phyloP scores from a whole-genome alignment of 2,797 vertebrate genomes.

The Margarornis squamiger region DNA sequence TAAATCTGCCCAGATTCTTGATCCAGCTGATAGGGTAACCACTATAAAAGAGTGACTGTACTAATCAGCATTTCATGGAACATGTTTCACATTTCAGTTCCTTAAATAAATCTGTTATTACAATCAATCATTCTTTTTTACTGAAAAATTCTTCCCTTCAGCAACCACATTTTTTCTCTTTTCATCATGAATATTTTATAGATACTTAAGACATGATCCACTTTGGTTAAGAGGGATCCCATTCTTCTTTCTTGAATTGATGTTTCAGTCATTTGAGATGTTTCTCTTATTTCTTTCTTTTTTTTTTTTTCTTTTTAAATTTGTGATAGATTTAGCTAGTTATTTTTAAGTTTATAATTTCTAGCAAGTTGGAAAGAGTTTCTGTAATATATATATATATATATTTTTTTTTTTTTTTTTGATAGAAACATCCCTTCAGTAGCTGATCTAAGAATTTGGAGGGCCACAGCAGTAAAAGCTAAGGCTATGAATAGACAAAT shows the following conservation, averaged over 20 bases:
- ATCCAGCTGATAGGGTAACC: neutral
- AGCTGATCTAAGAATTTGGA: neutral
- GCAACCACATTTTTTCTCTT: neutral
- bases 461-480: neutral
- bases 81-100: neutral
- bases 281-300: neutral
- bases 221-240: neutral
- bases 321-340: neutral
- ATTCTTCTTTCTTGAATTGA: neutral
- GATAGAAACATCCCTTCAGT: neutral
- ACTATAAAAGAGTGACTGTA: neutral
- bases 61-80: neutral
- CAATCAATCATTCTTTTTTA: neutral
- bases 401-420: neutral
- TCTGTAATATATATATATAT: neutral
- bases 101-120: neutral
- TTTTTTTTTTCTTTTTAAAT: neutral
- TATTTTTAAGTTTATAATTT: neutral
- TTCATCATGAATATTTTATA: neutral
- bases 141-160: neutral
- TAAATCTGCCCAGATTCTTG: neutral
- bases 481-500: neutral
- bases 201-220: neutral
- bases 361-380: neutral
- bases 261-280: neutral